Percentiles rank a stretch among this genome's conserved stretches.
Conservation (phyloP, 2,888 invertebrate genomes). For the Geophilus truncorum region DNA sequence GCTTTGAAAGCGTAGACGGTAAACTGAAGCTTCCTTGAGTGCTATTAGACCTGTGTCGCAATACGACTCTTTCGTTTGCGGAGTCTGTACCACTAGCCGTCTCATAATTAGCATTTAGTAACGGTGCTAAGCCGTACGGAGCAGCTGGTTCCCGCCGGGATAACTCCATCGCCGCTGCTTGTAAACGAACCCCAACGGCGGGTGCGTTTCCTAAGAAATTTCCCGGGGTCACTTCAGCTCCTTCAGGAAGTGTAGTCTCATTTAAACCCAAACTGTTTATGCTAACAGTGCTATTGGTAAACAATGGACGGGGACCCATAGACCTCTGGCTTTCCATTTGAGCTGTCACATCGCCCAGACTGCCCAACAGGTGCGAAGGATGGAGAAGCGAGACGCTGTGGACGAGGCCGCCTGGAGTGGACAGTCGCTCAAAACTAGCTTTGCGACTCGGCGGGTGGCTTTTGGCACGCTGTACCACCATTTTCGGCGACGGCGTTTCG, state of each 20-base stretch:
- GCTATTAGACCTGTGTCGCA: neutral
- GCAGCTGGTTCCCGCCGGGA: neutral
- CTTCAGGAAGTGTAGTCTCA: neutral
- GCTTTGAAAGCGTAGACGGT: neutral
- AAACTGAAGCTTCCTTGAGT: neutral
- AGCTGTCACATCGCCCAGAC: slow-evolving; percentile 41
- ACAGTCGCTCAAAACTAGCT: slow-evolving; percentile 38
- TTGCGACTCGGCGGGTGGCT: slow-evolving; percentile 43
- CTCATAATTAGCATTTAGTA: no score
- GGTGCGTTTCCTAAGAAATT: neutral
- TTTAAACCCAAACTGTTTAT: slow-evolving; percentile 60
- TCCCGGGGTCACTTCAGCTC: neutral
- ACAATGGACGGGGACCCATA: slow-evolving; percentile 50
- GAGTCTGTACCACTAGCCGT: neutral
- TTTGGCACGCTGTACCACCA: slow-evolving; percentile 39
- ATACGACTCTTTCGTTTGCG: no score
- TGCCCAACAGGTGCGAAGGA: slow-evolving; percentile 45
- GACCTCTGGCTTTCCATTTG: slow-evolving; percentile 41
- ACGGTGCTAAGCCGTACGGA: no score
- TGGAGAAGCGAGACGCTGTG: slow-evolving; percentile 48
- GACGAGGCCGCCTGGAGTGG: slow-evolving; percentile 39
- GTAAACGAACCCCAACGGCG: neutral
- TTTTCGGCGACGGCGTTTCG: slow-evolving; percentile 32
- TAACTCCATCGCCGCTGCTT: neutral
- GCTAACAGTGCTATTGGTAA: slow-evolving; percentile 74